A percentile compares a stretch with the other conserved stretches of the same genome.
Conservation (phyloP, 2,113 vertebrate species). For the Nerophis lumbriciformis region DNA sequence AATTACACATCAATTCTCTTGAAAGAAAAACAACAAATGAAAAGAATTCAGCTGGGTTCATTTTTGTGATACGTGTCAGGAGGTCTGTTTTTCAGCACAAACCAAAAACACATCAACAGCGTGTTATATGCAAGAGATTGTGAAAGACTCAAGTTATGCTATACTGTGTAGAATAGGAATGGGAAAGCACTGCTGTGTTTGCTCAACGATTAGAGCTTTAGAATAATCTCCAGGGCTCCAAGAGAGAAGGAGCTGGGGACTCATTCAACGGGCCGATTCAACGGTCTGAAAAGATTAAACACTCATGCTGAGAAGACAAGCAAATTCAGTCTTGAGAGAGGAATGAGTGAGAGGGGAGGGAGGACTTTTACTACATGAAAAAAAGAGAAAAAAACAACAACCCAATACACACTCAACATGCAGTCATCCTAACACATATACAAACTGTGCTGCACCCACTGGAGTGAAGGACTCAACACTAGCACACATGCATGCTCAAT, state of each 20-base stretch:
- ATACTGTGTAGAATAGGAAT: constrained; percentile 86
- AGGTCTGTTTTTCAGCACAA: constrained; percentile 65
- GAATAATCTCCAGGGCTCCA: constrained; percentile 98
- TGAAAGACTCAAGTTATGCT: constrained; percentile 75
- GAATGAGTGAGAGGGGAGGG: constrained; percentile 78
- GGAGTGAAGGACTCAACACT: constrained; percentile 41
- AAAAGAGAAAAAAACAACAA: constrained; percentile 25
- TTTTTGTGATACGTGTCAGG: constrained; percentile 39
- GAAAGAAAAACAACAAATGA: constrained; percentile 55
- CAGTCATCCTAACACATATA: constrained; percentile 43
- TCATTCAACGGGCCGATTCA: constrained; percentile 98
- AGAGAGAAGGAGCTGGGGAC: constrained; percentile 91
- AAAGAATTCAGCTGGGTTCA: constrained; percentile 43
- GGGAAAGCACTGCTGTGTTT: constrained; percentile 98
- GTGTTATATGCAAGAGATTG: constrained; percentile 52
- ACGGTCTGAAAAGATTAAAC: constrained; percentile 99
- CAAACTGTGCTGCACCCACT: constrained; percentile 26
- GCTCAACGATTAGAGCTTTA: constrained; percentile 99
- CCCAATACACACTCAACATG: constrained; percentile 41
- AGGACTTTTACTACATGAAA: constrained; percentile 43
- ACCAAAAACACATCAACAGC: constrained; percentile 46
- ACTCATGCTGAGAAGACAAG: constrained; percentile 99
- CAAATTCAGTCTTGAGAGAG: constrained; percentile 91
- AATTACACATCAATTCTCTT: constrained; percentile 71
- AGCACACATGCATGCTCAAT: constrained; percentile 63